Evolutionary conservation across 2,113 vertebrate species (phyloP), one percentile per base, ranked within the genome.

Genomic region (Cariama cristata): DNA sequence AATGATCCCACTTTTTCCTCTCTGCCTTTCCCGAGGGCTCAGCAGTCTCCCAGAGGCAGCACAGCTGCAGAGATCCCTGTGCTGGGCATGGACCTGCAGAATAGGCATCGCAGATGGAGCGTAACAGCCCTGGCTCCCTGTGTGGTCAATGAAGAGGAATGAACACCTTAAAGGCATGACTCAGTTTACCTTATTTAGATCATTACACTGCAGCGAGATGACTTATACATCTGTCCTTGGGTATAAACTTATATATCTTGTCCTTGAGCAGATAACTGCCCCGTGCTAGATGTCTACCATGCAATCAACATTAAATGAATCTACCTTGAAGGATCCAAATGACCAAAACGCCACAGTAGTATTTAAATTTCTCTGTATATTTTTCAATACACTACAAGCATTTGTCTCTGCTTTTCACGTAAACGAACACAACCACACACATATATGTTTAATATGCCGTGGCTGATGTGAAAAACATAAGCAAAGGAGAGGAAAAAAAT

Each of bases 221-320:
- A 52, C 33, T 73, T n/a, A 16, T 11, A 17, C 32, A 12, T 24
- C 53, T 59, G 18, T 26, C 23, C 73, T 47, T 49, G 28, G 47
- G 38, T 21, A 27, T 15, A 66, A 66, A 14, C 38, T 38, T 38
- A 38, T 8, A 38, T 38, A 38, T 38, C 38, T 38, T 38, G 38
- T 38, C 38, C 38, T 38, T 38, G 38, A 75, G n/a, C 50, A 12
- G 30, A 42, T 4, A 21, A 22, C 44, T 42, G 30, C 50, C 60
- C 74, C n/a, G 3, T 24, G 40, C n/a, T 74, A 21, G 16, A 49
- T n/a, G 17, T 14, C 50, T 66, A 0, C 1, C 1, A 11, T 19
- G 32, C 19, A 20, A 11, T 32, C n/a, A 59, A 28, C 12, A 14
- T 15, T 33, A 45, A 75, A 28, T 4, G 27, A 82, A 91, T 32